phyloP scores from a whole-genome alignment of 1,140 invertebrate genomes.

The Drosophila willistoni region DNA sequence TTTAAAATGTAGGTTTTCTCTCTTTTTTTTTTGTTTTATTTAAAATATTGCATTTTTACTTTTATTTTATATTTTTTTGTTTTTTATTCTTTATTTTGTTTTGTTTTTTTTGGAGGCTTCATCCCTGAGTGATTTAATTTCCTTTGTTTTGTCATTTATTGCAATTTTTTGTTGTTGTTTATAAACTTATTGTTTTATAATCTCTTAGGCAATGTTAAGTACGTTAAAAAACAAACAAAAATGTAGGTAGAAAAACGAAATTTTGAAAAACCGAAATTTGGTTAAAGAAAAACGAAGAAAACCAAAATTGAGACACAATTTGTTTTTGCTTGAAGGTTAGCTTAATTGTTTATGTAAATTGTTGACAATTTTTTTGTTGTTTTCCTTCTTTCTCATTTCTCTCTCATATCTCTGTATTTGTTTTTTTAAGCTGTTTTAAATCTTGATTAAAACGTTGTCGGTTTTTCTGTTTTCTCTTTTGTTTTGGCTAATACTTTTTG shows the following conservation, averaged over 20 bases:
- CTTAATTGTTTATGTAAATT: conserved; percentile 64
- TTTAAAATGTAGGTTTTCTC: conserved; percentile 68
- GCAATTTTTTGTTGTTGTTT: conserved; percentile 70
- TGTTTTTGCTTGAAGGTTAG: conserved; percentile 50
- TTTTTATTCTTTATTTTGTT: conserved; percentile 38
- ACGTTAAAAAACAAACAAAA: conserved; percentile 34
- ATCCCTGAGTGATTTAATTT: conserved; percentile 82
- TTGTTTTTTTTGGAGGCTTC: conserved; percentile 76
- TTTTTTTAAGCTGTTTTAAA: conserved; percentile 49
- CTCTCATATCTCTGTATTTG: conserved; percentile 24
- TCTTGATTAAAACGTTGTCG: neutral
- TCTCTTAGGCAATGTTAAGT: conserved; percentile 69
- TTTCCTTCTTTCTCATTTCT: neutral
- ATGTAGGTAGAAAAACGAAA: conserved; percentile 11
- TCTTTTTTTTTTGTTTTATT: conserved; percentile 56
- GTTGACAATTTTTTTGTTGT: conserved; percentile 24
- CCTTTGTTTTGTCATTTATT: conserved; percentile 81
- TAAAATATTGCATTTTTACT: conserved; percentile 81
- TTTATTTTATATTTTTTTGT: conserved; percentile 45
- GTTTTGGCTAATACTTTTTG: conserved; percentile 70
- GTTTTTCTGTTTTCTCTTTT: conserved; percentile 34
- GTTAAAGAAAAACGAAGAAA: conserved; percentile 43
- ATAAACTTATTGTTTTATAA: conserved; percentile 79
- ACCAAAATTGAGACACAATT: conserved; percentile 10
- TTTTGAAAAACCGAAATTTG: conserved; percentile 42